Conservation (phyloP, 2,797 vertebrate species). For the Naso thynnoides region DNA sequence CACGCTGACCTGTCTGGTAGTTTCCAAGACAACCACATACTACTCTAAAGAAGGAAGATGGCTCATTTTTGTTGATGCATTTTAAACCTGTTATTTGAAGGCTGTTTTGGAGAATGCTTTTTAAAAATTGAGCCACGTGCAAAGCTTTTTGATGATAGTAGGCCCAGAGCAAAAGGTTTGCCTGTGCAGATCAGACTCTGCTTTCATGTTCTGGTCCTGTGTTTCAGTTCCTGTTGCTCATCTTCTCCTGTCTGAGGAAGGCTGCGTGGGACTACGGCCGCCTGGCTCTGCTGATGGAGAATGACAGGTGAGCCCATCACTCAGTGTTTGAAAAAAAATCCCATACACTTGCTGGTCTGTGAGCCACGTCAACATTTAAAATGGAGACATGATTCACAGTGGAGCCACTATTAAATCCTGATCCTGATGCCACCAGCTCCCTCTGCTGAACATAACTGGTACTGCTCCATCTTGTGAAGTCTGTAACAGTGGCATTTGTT, state of each 20-base stretch:
- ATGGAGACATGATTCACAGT: slow-evolving; percentile 47
- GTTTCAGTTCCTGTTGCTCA: slow-evolving; percentile 89
- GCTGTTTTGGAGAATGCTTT: not conserved
- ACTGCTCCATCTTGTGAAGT: slow-evolving; percentile 21
- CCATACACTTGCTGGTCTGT: slow-evolving; percentile 4
- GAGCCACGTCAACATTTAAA: slow-evolving; percentile 51
- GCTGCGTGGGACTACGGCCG: slow-evolving; percentile 98
- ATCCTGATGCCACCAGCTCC: slow-evolving; percentile 59
- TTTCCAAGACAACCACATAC: slow-evolving; percentile 86
- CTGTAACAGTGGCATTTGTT: not conserved
- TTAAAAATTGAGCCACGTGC: not conserved
- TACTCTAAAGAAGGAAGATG: slow-evolving; percentile 64
- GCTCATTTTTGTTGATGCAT: slow-evolving; percentile 61
- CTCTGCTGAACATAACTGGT: slow-evolving; percentile 68
- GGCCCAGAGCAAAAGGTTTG: slow-evolving; percentile 2
- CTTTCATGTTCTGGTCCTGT: slow-evolving; percentile 38
- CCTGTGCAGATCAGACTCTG: slow-evolving; percentile 17
- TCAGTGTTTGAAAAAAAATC: not conserved
- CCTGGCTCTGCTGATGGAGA: slow-evolving; percentile 95
- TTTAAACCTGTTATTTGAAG: slow-evolving; percentile 36
- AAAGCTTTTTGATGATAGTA: not conserved
- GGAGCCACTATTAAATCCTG: slow-evolving; percentile 15
- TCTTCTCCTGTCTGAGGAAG: slow-evolving; percentile 97
- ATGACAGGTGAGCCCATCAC: slow-evolving; percentile 87
- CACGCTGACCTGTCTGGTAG: slow-evolving; percentile 77